These are phyloP conservation scores for Caerostris extrusa DNA, from an alignment of 1,140 invertebrate genomes.

Conservation along the genomic window DNA sequence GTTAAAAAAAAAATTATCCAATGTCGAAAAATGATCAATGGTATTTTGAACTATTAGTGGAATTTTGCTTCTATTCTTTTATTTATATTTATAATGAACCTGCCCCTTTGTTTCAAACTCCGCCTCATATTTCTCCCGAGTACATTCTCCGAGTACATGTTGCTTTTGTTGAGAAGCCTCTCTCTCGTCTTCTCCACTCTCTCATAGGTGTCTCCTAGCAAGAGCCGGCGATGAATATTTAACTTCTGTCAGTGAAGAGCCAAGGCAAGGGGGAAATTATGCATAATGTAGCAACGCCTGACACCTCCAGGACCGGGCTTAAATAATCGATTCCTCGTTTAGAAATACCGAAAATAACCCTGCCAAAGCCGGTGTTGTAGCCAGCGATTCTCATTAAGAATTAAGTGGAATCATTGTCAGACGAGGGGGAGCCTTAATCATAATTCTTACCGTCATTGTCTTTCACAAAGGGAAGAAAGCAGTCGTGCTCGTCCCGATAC, in stretches of 20 bases:
- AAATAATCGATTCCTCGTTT: constrained; percentile 40
- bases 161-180: neutral
- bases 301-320: neutral
- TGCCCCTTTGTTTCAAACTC: too few relatives aligned
- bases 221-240: constrained; percentile 34
- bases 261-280: constrained; percentile 23
- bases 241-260: constrained; percentile 22
- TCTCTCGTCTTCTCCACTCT: neutral
- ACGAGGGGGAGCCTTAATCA: constrained; percentile 53
- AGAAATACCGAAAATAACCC: constrained; percentile 6
- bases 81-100: too few relatives aligned
- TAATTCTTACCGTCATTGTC: constrained; percentile 45
- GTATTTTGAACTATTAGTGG: too few relatives aligned
- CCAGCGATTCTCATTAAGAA: constrained; percentile 69
- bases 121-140: too few relatives aligned
- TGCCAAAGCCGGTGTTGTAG: constrained; percentile 8
- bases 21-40: too few relatives aligned
- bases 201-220: too few relatives aligned
- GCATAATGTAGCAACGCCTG: constrained; percentile 21
- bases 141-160: neutral
- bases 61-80: too few relatives aligned
- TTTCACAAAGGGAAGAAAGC: constrained; percentile 36
- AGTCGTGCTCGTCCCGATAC: neutral
- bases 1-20: too few relatives aligned
- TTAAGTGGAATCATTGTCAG: constrained; percentile 62